Percentiles rank a stretch among this genome's conserved stretches.
phyloP scores from a whole-genome alignment of 2,888 invertebrate genomes.

The Nephrotoma guestfalica region DNA sequence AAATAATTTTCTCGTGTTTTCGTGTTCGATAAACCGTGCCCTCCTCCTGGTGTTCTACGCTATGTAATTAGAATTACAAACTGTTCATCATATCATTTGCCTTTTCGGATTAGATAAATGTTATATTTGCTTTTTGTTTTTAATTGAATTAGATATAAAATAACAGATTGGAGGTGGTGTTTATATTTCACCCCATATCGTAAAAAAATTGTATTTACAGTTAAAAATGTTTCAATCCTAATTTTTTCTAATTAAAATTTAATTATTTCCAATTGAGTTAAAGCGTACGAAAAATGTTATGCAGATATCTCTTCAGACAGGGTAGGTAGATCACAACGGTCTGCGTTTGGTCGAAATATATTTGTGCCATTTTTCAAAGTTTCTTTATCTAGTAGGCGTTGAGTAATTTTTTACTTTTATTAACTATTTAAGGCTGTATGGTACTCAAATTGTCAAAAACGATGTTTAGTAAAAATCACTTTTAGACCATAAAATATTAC shows the following conservation, averaged over 20 bases:
- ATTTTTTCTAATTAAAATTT: neutral
- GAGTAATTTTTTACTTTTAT: too few relatives aligned
- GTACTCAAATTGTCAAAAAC: too few relatives aligned
- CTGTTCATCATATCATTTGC: neutral
- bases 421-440: too few relatives aligned
- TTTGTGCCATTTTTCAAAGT: too few relatives aligned
- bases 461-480: too few relatives aligned
- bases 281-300: too few relatives aligned
- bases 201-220: too few relatives aligned
- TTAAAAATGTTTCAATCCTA: neutral
- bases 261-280: neutral
- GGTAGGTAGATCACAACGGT: too few relatives aligned
- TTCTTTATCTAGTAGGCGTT: too few relatives aligned
- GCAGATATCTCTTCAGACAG: too few relatives aligned
- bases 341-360: too few relatives aligned
- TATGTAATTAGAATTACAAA: neutral
- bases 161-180: neutral
- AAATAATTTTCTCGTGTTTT: neutral
- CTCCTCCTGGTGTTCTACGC: neutral
- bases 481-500: too few relatives aligned
- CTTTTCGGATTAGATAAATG: neutral
- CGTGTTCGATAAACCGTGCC: neutral
- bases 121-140: neutral
- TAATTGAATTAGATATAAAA: neutral
- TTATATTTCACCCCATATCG: neutral